Percentiles rank a stretch among this genome's conserved stretches.
Evolutionary conservation across 2,797 vertebrate genomes (phyloP).

Genomic region (Megalops cyprinoides): DNA sequence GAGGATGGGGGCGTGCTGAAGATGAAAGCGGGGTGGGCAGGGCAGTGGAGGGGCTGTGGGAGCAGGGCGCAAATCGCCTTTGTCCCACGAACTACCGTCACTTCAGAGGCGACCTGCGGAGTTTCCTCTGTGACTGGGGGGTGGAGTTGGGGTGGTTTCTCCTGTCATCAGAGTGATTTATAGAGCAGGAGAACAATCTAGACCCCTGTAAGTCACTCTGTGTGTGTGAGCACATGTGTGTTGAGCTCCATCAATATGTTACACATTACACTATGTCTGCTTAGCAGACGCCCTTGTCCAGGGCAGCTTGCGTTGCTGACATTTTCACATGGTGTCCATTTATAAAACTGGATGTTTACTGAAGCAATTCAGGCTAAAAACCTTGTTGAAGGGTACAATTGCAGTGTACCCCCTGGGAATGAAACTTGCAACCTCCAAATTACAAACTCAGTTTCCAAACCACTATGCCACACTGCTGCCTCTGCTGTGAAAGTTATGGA

Average conservation of each 20-base stretch:
- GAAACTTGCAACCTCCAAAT: not conserved
- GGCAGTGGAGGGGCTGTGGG: slow-evolving; percentile 43
- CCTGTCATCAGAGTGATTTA: slow-evolving; percentile 72
- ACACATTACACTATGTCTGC: not conserved
- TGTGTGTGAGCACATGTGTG: not conserved
- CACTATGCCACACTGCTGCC: not conserved
- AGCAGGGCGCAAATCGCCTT: slow-evolving; percentile 58
- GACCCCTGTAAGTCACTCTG: not conserved
- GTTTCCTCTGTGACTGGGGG: slow-evolving; percentile 44
- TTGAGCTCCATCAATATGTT: too few species aligned
- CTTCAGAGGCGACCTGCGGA: slow-evolving; percentile 50
- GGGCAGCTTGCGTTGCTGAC: not conserved
- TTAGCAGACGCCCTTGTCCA: not conserved
- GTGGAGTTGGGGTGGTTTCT: slow-evolving; percentile 53
- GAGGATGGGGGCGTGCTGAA: slow-evolving; percentile 21
- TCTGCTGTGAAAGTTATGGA: not conserved
- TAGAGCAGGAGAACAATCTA: slow-evolving; percentile 40
- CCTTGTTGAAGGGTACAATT: not conserved
- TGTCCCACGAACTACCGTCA: slow-evolving; percentile 62
- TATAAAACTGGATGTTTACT: not conserved
- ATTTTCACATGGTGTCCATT: not conserved
- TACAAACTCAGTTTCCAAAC: not conserved
- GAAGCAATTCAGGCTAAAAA: not conserved
- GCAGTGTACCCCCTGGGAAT: not conserved
- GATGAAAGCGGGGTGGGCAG: slow-evolving; percentile 53